Base-by-base conservation (phyloP, 2,888 invertebrate species). In the Epistrophe eligans region DNA sequence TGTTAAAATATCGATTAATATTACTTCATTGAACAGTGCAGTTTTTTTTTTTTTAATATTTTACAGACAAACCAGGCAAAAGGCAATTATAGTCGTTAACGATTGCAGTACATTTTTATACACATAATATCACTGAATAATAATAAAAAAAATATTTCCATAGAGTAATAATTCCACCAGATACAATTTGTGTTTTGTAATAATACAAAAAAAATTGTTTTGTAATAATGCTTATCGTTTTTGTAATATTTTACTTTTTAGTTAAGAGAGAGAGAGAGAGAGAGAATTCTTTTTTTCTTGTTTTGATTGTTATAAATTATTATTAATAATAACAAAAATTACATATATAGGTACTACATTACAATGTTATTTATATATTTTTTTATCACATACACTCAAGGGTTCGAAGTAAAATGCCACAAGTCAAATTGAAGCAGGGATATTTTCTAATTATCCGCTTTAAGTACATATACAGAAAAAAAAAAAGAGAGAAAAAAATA, bases 1-100 rank as follows among this genome's bases (percentile, higher is more conserved):
- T 52, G 74, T 77, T 80, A 45, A 72, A 77, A 72, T 82, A 71
- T 82, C 82, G 85, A 82, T 85, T 79, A 82, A 77, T 82, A 74
- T 67, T 71, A 67, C 77, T 67, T 76, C 66, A 70, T 55, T 67
- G 50, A 79, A 79, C 64, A 28, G 71, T 74, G 55, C 38, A 60
- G 11, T 50, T 48, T 48, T 45, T n/a, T 45, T 64, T 50, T 48
- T 24, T 81, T 45, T 50, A 57, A 64, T 43, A 24, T n/a, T 45
- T 64, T 28, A 7, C 50, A 50, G 79, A 74, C 67, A 72, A 73
- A 40, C 60, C 13, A 19, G 19, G 40, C 73, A 74, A 70, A 79
- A 32, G 28, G 38, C 73, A 71, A 79, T 84, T 76, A 79, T 0
- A 55, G 15, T 72, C 50, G 64, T 52, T 77, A 64, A 45, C 58